phyloP scores from a whole-genome alignment of 2,888 invertebrate species.

The Trichopria drosophilae region DNA sequence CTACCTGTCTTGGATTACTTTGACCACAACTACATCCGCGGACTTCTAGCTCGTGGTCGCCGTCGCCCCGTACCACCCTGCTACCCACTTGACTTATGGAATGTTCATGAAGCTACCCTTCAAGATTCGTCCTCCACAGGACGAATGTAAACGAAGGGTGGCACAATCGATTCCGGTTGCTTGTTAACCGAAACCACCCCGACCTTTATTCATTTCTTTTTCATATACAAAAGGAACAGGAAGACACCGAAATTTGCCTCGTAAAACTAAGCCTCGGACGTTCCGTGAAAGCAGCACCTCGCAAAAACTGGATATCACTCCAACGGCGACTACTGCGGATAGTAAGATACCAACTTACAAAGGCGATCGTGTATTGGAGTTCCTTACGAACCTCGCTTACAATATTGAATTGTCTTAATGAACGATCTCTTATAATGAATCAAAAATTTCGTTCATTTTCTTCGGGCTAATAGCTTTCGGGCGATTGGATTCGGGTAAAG shows the following conservation, averaged over 20 bases:
- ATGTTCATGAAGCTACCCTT: conserved; percentile 9
- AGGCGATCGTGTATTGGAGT: no score
- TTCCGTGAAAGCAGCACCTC: conserved; percentile 4
- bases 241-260: conserved; percentile 6
- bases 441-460: no score
- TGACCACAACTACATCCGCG: no score
- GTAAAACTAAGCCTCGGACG: conserved; percentile 3
- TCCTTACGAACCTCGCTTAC: no score
- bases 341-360: no score
- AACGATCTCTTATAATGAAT: no score
- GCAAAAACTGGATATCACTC: conserved; percentile 1
- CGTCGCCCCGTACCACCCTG: conserved; percentile 1
- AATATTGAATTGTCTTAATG: no score
- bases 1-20: no score
- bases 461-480: no score
- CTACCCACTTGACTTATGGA: conserved; percentile 9
- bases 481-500: no score
- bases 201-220: background rate
- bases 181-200: conserved; percentile 4
- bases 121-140: conserved; percentile 2
- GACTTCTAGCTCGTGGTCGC: no score
- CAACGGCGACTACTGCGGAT: no score
- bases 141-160: conserved; percentile 11
- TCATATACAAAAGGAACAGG: conserved; percentile 4
- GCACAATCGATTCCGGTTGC: background rate